Conservation (phyloP, 1,140 invertebrate genomes). For the Drosophila aff. region DNA sequence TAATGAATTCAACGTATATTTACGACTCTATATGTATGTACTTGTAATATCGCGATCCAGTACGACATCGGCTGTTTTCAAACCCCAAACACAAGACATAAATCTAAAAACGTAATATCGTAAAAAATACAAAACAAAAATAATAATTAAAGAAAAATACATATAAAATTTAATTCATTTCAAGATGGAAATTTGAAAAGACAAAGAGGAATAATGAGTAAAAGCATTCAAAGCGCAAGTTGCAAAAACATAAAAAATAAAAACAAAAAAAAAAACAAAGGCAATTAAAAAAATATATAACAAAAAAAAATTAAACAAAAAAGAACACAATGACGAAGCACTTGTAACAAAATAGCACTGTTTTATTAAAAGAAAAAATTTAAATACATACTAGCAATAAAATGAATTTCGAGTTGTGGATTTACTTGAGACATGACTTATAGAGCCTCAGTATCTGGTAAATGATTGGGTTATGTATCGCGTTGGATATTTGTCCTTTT, state of each 20-base stretch:
- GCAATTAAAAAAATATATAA: constrained; percentile 35
- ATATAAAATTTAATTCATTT: constrained; percentile 35
- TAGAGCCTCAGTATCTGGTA: background rate
- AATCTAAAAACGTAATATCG: constrained; percentile 68
- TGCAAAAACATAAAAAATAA: constrained; percentile 11
- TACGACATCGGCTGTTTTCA: constrained; percentile 71
- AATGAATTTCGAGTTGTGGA: constrained; percentile 30
- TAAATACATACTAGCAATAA: constrained; percentile 78
- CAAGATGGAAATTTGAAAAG: constrained; percentile 34
- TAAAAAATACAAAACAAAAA: constrained; percentile 29
- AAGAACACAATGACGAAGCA: constrained; percentile 71
- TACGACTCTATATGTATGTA: constrained; percentile 56
- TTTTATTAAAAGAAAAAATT: constrained; percentile 78
- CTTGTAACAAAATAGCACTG: constrained; percentile 83
- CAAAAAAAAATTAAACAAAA: constrained; percentile 52
- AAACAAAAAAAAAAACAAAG: constrained; percentile 26
- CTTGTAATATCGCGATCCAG: constrained; percentile 44
- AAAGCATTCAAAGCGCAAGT: constrained; percentile 38
- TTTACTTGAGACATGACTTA: constrained; percentile 31
- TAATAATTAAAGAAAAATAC: constrained; percentile 11
- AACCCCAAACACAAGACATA: constrained; percentile 54
- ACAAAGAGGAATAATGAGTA: constrained; percentile 36
- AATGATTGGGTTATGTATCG: background rate
- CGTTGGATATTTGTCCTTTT: background rate
- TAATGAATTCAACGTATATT: constrained; percentile 73